Evolutionary conservation across 2,888 invertebrate species (phyloP), one percentile per base, ranked within the genome.

Genomic region (Pantelozetes paolii): DNA sequence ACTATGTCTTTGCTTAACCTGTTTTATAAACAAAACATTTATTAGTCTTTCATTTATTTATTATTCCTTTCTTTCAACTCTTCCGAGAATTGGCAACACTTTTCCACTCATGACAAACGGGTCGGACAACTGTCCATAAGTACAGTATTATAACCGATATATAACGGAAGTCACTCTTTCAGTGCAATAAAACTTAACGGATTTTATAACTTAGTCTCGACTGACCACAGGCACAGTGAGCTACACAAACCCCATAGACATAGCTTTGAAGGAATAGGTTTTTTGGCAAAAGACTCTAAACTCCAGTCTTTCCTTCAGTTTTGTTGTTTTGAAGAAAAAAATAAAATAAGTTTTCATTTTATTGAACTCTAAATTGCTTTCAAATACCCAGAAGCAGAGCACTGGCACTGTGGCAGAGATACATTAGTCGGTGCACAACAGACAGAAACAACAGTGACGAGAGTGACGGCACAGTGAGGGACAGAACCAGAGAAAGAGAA

Each of bases 131-230:
- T 36, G 45, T 54, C 54, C 28, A 13, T 20, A n/a, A n/a, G n/a
- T n/a, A 50, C n/a, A 54, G 54, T 54, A 28, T 26, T 5, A n/a
- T 15, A 67, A 40, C 13, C 28, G 18, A 40, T 45, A 69, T 42
- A 69, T 42, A 69, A 69, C 69, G 69, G 69, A 69, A 69, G 69
- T 45, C 67, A 69, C 69, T 69, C 42, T 28, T 40, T 69, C 15
- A 45, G 69, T 69, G 69, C 45, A 69, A 69, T 69, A 69, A 69
- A 69, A 69, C 36, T 69, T 69, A 69, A 69, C 69, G 69, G 69
- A 45, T 69, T 69, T 69, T 69, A 69, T 69, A 69, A 69, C 69
- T 45, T 45, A 20, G 69, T 69, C 69, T 69, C 69, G 69, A 69
- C 69, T 69, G 69, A 69, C 69, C 45, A 36, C 40, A 36, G 64